Evolutionary conservation across 2,113 vertebrate species (phyloP), one percentile per base, ranked within the genome.

Genomic region (Neogobius melanostomus): DNA sequence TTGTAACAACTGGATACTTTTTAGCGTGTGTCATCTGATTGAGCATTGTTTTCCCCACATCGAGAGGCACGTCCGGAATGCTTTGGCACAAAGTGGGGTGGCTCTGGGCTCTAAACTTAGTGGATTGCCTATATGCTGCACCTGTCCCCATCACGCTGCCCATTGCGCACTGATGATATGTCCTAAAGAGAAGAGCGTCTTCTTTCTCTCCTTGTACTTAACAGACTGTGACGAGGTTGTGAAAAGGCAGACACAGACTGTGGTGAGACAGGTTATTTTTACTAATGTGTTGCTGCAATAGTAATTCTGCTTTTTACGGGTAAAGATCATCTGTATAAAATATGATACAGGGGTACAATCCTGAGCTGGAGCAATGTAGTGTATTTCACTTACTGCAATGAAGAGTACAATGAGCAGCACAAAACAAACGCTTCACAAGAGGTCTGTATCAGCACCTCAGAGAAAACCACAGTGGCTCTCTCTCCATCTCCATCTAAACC

Each of bases 71-170:
- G 69, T 66, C 66, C 64, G 76, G 83, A 82, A 84, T 85, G 86
- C 59, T 75, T 0, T 8, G 71, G 47, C 8, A 69, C 4, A 28
- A 74, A 4, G 9, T 53, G 51, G 51, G 6, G 50, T 9, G 21
- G 36, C 62, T 11, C 52, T 14, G n/a, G 16, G 1, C 56, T 75
- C 86, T 88, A 86, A 65, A 84, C 66, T 86, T 84, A 84, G 84
- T 75, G 73, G 71, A 64, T n/a, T 82, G 81, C 80, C 64, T 50
- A 17, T 50, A 76, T 63, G 77, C 66, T 70, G 80, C 86, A 86
- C 82, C 82, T 88, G 84, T 84, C 78, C 68, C 21, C 77, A 81
- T 49, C 70, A 51, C 44, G 16, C 43, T 3, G 44, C 50, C 51
- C 69, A 53, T n/a, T 1, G 36, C 52, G 42, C 49, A 14, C 56